A percentile compares a stretch with the other conserved stretches of the same genome.
phyloP scores from a whole-genome alignment of 1,140 invertebrate species.

The Protaetia brevitarsis region DNA sequence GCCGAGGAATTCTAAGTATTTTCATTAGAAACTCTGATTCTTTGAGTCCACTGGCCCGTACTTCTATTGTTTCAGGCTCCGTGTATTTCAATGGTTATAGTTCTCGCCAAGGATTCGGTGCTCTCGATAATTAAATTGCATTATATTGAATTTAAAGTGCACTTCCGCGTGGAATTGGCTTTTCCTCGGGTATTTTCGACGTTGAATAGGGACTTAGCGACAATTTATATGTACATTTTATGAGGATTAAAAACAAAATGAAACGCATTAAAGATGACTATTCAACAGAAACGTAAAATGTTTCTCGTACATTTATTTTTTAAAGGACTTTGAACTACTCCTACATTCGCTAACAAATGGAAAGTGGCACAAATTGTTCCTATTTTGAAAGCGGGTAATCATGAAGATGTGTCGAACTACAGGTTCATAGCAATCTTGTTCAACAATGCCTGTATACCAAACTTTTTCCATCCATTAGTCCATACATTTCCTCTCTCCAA shows the following conservation, averaged over 20 bases:
- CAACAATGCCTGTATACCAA: too few species aligned
- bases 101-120: background rate
- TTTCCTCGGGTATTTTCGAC: background rate
- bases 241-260: background rate
- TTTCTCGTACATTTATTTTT: too few species aligned
- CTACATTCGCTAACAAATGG: too few species aligned
- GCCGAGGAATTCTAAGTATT: constrained; percentile 23
- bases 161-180: background rate
- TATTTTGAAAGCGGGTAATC: too few species aligned
- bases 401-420: too few species aligned
- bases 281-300: too few species aligned
- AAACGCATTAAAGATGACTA: too few species aligned
- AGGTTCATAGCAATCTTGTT: too few species aligned
- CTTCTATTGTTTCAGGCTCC: constrained; percentile 19
- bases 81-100: background rate
- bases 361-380: too few species aligned
- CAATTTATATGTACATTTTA: background rate
- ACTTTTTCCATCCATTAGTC: too few species aligned
- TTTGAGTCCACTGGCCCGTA: constrained; percentile 18
- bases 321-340: too few species aligned
- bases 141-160: constrained; percentile 13
- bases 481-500: too few species aligned
- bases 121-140: constrained; percentile 19
- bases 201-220: background rate
- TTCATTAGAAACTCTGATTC: constrained; percentile 24